Evolutionary conservation across 2,113 vertebrate species (phyloP).

Genomic region (Anser brachyrhynchus): DNA sequence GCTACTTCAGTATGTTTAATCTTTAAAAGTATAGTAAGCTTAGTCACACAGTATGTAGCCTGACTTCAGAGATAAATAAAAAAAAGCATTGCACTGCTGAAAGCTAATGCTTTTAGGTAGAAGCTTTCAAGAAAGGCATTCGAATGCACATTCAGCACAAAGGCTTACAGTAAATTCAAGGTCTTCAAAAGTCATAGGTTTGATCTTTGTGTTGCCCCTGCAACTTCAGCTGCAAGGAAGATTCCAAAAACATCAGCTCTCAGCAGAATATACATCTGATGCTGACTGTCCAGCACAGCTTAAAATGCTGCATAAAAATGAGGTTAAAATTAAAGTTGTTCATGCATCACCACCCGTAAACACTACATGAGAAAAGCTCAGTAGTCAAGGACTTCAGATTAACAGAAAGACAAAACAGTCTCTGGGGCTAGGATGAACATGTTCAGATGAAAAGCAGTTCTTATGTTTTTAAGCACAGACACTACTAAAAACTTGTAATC

Average conservation of each 20-base stretch:
- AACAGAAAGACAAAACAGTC: neutral
- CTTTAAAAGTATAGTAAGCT: neutral
- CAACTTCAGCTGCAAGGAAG: neutral
- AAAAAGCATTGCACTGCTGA: fast-evolving
- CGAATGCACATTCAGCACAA: neutral
- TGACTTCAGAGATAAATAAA: neutral
- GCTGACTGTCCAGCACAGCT: neutral
- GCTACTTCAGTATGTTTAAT: neutral
- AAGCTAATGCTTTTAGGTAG: neutral
- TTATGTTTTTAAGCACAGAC: neutral
- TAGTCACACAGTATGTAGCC: neutral
- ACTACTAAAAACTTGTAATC: neutral
- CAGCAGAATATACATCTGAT: neutral
- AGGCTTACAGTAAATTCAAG: neutral
- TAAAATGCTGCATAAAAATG: neutral
- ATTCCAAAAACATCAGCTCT: neutral
- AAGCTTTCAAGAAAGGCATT: neutral
- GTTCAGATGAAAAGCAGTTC: neutral
- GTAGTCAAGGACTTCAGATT: neutral
- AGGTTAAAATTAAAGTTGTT: neutral
- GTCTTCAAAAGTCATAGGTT: neutral
- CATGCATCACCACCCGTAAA: neutral
- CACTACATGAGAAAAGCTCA: neutral
- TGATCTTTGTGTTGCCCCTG: neutral
- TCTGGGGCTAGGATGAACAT: neutral